Evolutionary conservation across 2,797 vertebrate genomes (phyloP), one percentile per base, ranked within the genome.

Genomic region (Sebastes steindachneri): DNA sequence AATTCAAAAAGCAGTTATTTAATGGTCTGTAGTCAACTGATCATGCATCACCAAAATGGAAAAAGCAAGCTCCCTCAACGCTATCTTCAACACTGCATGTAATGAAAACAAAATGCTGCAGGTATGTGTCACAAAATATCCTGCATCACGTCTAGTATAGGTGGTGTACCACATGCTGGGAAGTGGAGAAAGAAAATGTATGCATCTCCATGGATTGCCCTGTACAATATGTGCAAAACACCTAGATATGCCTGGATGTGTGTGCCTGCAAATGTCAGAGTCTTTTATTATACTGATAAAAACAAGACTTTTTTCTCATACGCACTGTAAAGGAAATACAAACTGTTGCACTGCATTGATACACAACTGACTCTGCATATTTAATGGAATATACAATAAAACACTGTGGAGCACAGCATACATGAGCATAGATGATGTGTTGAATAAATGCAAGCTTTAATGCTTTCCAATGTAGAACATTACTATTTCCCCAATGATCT

Each of bases 401-500:
- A 7, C 29, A 37, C 0, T 3, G 1, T 17, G 28, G 23, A 67
- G 53, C 19, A 41, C 12, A 41, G 17, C 53, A 37, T 31, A 31
- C 12, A 51, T 10, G 0, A 35, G 15, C 17, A 58, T 1, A 28
- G 3, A 66, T 53, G 4, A 67, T 68, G 41, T 76, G 17, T 57
- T 63, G 23, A 59, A 80, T 86, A 73, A 81, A 71, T 86, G 3
- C 69, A 41, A 70, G 35, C 54, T 72, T 77, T 35, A 62, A 31
- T 55, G 41, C n/a, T 67, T 79, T 55, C 62, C 29, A 31, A 8
- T 60, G 37, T 78, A 58, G 7, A 72, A 71, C 28, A 67, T 69
- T 71, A 66, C 31, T 26, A 66, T 75, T 85, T 65, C 64, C 54
- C 25, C 19, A 35, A 25, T 66, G 55, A 71, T 75, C 4, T 53